phyloP scores from a whole-genome alignment of 2,113 vertebrate genomes.

The Odocoileus virginianus region DNA sequence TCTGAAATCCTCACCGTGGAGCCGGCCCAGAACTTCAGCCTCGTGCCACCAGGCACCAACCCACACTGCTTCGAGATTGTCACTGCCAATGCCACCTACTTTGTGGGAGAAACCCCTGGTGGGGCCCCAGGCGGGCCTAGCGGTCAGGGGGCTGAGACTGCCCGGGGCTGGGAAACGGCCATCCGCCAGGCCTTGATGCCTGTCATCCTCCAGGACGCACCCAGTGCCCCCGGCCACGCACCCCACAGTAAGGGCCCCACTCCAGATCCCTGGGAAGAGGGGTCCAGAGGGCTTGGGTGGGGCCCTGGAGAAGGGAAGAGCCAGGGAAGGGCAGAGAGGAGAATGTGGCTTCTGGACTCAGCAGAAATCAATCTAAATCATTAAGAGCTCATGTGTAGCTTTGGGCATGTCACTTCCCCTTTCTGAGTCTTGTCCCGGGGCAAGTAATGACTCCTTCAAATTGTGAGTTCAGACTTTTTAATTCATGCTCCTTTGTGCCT shows the following conservation, averaged over 20 bases:
- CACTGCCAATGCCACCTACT: conserved; percentile 88
- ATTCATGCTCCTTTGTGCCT: neutral
- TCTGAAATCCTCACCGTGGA: conserved; percentile 89
- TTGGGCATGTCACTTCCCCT: neutral
- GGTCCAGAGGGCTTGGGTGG: neutral
- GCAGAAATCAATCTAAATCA: neutral
- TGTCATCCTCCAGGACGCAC: conserved; percentile 88
- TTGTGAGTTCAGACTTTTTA: neutral
- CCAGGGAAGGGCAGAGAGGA: too few species aligned
- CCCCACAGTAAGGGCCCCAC: conserved; percentile 78
- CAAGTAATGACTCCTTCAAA: neutral
- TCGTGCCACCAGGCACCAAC: conserved; percentile 84
- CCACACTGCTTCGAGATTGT: conserved; percentile 91
- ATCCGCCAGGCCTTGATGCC: conserved; percentile 93
- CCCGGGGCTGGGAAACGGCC: conserved; percentile 87
- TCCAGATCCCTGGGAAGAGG: too few species aligned
- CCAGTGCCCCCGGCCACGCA: conserved; percentile 79
- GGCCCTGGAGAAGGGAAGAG: neutral
- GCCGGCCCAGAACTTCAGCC: conserved; percentile 82
- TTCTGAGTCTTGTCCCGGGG: neutral
- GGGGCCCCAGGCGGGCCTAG: conserved; percentile 71
- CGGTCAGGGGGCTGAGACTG: conserved; percentile 85
- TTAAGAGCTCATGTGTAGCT: neutral
- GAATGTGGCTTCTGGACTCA: neutral
- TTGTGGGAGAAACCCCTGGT: conserved; percentile 87